phyloP scores from a whole-genome alignment of 2,888 invertebrate species.

The Carcina quercana region DNA sequence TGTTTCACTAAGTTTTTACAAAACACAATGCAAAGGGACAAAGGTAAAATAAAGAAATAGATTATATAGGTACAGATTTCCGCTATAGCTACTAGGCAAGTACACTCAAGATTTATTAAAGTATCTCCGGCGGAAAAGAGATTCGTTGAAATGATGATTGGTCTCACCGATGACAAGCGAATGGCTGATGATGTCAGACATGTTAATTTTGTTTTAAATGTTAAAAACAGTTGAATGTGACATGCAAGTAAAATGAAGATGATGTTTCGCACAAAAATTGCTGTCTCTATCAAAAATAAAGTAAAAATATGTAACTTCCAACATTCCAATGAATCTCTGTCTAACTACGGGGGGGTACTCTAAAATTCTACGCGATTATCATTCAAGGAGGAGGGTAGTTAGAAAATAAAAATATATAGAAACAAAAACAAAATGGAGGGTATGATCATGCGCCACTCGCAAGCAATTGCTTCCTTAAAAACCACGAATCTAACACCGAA shows the following conservation, averaged over 20 bases:
- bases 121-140: slow-evolving; percentile 33
- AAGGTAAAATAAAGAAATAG: slow-evolving; percentile 51
- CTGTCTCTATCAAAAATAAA: not conserved
- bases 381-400: slow-evolving; percentile 49
- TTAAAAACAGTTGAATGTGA: slow-evolving; percentile 7
- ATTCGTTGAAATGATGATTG: slow-evolving; percentile 55
- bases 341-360: slow-evolving; percentile 55
- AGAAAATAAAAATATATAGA: slow-evolving; percentile 26
- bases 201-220: not conserved
- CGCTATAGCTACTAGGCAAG: slow-evolving; percentile 75
- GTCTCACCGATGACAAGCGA: not conserved
- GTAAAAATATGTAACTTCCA: slow-evolving; percentile 3
- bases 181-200: too few relatives aligned
- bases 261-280: not conserved
- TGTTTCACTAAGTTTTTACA: slow-evolving; percentile 30
- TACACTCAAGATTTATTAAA: slow-evolving; percentile 46
- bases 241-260: not conserved
- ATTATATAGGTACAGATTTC: slow-evolving; percentile 45
- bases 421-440: slow-evolving; percentile 25
- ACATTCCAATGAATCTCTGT: slow-evolving; percentile 66
- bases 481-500: slow-evolving; percentile 56
- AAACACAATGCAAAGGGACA: slow-evolving; percentile 55
- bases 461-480: slow-evolving; percentile 37
- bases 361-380: slow-evolving; percentile 52
- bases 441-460: slow-evolving; percentile 51